Evolutionary conservation across 2,888 invertebrate genomes (phyloP).

Genomic region (Tridacna crocea): DNA sequence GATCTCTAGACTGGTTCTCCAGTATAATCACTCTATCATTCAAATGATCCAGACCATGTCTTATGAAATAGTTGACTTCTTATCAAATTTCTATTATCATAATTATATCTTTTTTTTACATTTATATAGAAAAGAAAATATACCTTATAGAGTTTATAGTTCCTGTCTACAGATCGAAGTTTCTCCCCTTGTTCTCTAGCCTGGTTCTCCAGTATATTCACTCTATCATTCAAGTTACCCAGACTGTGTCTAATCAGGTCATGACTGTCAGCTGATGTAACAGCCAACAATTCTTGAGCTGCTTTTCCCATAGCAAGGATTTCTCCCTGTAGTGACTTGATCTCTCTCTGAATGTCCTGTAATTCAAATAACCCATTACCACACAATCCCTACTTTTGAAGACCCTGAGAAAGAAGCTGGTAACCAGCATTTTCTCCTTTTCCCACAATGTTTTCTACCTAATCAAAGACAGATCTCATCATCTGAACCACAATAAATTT

Average conservation of each 20-base stretch:
- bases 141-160: conserved; percentile 75
- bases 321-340: conserved; percentile 84
- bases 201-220: conserved; percentile 72
- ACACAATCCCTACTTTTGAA: too few species aligned
- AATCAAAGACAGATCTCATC: too few species aligned
- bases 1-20: too few species aligned
- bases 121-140: too few species aligned
- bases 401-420: neutral
- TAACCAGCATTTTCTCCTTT: neutral
- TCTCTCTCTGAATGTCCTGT: conserved; percentile 76
- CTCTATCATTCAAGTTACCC: conserved; percentile 72
- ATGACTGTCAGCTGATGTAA: conserved; percentile 70
- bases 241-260: conserved; percentile 75
- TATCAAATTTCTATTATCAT: too few species aligned
- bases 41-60: too few species aligned
- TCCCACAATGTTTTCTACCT: neutral
- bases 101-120: too few species aligned
- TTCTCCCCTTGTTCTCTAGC: conserved; percentile 73
- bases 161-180: conserved; percentile 67
- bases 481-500: too few species aligned
- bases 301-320: conserved; percentile 71
- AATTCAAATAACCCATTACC: too few species aligned
- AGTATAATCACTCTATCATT: too few species aligned
- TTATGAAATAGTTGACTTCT: too few species aligned
- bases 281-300: conserved; percentile 71